phyloP scores from a whole-genome alignment of 2,888 invertebrate genomes.

The Drosophila hamatofila region DNA sequence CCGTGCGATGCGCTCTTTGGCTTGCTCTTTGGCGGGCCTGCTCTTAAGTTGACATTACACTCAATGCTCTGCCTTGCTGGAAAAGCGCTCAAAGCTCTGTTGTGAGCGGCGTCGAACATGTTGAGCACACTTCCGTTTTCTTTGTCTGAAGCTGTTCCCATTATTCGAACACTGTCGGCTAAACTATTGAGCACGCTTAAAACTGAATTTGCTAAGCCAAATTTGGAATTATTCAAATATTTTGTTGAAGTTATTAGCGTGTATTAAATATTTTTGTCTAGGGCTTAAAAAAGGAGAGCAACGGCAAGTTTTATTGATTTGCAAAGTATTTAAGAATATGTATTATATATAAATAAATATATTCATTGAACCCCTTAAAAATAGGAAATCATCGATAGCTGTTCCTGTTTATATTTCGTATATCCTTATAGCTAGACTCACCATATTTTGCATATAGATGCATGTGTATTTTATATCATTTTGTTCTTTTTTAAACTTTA shows the following conservation, averaged over 20 bases:
- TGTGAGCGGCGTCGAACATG: constrained; percentile 8
- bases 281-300: no score
- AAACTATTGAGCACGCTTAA: constrained; percentile 8
- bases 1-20: background rate
- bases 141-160: constrained; percentile 52
- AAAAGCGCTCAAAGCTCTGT: constrained; percentile 8
- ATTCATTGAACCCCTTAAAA: no score
- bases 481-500: no score
- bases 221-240: background rate
- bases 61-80: background rate
- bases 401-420: no score
- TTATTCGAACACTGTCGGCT: constrained; percentile 43
- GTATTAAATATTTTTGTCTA: no score
- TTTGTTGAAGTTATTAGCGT: background rate
- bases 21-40: constrained; percentile 1
- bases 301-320: no score
- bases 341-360: no score
- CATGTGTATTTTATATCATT: no score
- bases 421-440: no score
- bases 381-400: no score
- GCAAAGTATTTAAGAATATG: no score
- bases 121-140: constrained; percentile 12
- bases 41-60: constrained; percentile 26
- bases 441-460: no score
- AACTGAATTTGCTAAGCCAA: background rate